These are phyloP conservation scores for Gryon sp. DNA, from an alignment of 1,140 invertebrate species.

Conservation along the genomic window DNA sequence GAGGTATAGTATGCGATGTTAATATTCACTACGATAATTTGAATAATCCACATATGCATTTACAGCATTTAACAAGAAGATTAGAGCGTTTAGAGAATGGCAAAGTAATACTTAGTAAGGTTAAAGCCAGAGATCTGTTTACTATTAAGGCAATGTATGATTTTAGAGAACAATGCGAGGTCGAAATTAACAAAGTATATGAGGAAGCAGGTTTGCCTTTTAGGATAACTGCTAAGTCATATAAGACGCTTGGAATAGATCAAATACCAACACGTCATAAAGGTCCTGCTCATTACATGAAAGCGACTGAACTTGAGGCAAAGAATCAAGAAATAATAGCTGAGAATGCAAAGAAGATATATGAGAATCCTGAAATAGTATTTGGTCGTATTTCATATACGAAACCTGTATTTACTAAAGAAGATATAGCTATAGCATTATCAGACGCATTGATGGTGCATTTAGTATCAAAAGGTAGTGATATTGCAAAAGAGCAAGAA, in stretches of 20 bases:
- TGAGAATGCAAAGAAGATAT: conserved; percentile 4
- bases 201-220: conserved; percentile 2
- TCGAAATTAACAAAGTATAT: conserved; percentile 4
- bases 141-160: too few species aligned
- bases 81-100: conserved; percentile 8
- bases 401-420: too few species aligned
- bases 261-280: background rate
- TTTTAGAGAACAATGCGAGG: background rate
- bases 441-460: too few species aligned
- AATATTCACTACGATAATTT: conserved; percentile 1
- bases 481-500: too few species aligned
- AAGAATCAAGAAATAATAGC: background rate
- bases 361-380: too few species aligned
- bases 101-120: background rate
- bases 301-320: background rate
- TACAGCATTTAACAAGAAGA: conserved; percentile 3
- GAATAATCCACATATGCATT: background rate
- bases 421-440: too few species aligned
- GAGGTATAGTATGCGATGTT: background rate
- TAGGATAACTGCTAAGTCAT: conserved; percentile 4
- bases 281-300: background rate
- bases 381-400: too few species aligned
- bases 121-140: background rate
- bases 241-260: conserved; percentile 1
- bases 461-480: too few species aligned